These are phyloP conservation scores for Limonius californicus DNA, from an alignment of 1,140 invertebrate genomes.

Conservation along the genomic window DNA sequence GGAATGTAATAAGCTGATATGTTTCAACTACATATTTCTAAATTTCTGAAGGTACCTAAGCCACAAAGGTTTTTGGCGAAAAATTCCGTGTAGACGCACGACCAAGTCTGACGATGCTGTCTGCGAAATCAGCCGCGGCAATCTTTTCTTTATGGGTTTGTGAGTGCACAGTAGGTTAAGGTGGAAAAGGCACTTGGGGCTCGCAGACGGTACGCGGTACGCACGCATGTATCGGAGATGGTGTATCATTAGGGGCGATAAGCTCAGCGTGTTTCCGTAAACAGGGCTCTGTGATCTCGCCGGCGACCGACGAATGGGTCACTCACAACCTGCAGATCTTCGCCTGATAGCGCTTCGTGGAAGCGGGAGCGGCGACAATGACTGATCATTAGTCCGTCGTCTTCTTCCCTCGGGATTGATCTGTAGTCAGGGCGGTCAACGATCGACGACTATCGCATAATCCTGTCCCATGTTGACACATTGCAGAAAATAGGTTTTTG, in stretches of 20 bases:
- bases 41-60: too few relatives aligned
- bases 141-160: constrained; percentile 1
- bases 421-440: not conserved
- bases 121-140: not conserved
- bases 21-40: too few relatives aligned
- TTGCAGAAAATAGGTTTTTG: constrained; percentile 3
- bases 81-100: too few relatives aligned
- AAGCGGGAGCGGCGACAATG: constrained; percentile 7
- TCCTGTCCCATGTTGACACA: not conserved
- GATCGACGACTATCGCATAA: constrained; percentile 5
- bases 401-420: constrained; percentile 10
- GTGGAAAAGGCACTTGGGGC: not conserved
- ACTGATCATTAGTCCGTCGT: constrained; percentile 4
- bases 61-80: too few relatives aligned
- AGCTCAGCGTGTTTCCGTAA: constrained; percentile 11
- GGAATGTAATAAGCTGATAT: too few relatives aligned
- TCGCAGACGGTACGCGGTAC: not conserved
- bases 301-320: constrained; percentile 5
- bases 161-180: not conserved
- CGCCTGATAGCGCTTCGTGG: not conserved
- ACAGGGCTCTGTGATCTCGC: constrained; percentile 1
- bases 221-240: constrained; percentile 1
- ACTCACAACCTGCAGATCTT: constrained; percentile 12
- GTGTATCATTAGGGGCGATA: constrained; percentile 10
- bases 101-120: too few relatives aligned